Evolutionary conservation across 2,113 vertebrate species (phyloP).

Genomic region (Pogona vitticeps): DNA sequence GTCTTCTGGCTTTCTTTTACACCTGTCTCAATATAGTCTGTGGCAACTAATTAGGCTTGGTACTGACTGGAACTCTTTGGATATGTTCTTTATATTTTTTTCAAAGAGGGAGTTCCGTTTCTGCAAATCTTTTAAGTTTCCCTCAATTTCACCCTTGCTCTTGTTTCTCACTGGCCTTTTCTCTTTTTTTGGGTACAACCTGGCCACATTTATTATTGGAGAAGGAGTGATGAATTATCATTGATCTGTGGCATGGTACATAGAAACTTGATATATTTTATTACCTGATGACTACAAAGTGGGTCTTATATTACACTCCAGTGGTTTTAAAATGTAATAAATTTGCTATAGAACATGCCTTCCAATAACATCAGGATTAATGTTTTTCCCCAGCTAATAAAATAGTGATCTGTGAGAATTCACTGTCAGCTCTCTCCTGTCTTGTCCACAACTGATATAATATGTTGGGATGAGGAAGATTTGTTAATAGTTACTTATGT

Average conservation of each 20-base stretch:
- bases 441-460: too few species aligned
- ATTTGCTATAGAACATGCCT: background rate
- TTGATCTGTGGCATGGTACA: background rate
- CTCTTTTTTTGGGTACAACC: background rate
- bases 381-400: background rate
- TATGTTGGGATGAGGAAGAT: too few species aligned
- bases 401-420: background rate
- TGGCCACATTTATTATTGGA: too few species aligned
- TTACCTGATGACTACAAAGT: background rate
- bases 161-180: background rate
- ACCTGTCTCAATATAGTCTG: background rate
- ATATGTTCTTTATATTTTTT: background rate
- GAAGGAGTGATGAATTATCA: background rate
- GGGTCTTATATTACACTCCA: background rate
- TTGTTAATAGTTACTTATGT: too few species aligned
- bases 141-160: background rate
- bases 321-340: background rate
- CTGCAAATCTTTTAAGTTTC: background rate
- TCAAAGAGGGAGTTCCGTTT: background rate
- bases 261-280: background rate
- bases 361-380: background rate
- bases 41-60: background rate
- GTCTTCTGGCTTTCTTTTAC: background rate
- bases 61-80: background rate
- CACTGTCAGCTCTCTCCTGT: background rate